These are phyloP conservation scores for Celastrina argiolus DNA, from an alignment of 2,888 invertebrate genomes.

Conservation along the genomic window DNA sequence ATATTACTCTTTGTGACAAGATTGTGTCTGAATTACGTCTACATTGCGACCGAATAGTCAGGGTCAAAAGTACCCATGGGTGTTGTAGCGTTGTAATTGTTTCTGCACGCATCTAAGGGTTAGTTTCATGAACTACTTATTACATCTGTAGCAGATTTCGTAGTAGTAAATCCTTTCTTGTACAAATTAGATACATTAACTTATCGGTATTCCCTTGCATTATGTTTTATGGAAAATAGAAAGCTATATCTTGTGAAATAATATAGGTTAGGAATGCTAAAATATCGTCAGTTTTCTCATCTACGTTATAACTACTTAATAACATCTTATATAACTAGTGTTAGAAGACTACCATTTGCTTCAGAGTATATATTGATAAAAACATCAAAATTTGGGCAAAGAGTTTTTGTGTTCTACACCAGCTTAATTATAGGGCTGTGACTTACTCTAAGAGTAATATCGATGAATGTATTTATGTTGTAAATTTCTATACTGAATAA, in stretches of 20 bases:
- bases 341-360: conserved; percentile 42
- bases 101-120: background rate
- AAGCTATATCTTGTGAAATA: too few species aligned
- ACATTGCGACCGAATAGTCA: background rate
- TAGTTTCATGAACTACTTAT: background rate
- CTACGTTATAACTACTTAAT: conserved; percentile 35
- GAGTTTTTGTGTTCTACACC: background rate
- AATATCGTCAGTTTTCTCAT: conserved; percentile 46
- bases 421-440: background rate
- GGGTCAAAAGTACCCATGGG: background rate
- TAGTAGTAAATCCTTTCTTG: background rate
- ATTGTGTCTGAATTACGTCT: background rate
- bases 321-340: conserved; percentile 38
- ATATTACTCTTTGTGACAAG: background rate
- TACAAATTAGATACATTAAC: too few species aligned
- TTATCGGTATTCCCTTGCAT: too few species aligned
- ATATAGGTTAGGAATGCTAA: conserved; percentile 27
- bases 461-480: too few species aligned
- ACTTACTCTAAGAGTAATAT: conserved; percentile 3
- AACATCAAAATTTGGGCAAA: too few species aligned
- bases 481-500: too few species aligned
- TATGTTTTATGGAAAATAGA: too few species aligned
- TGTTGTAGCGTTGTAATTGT: conserved; percentile 3
- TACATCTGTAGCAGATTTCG: background rate
- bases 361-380: background rate